A percentile compares a stretch with the other conserved stretches of the same genome.
phyloP scores from a whole-genome alignment of 2,113 vertebrate species.

The Phainopepla nitens region DNA sequence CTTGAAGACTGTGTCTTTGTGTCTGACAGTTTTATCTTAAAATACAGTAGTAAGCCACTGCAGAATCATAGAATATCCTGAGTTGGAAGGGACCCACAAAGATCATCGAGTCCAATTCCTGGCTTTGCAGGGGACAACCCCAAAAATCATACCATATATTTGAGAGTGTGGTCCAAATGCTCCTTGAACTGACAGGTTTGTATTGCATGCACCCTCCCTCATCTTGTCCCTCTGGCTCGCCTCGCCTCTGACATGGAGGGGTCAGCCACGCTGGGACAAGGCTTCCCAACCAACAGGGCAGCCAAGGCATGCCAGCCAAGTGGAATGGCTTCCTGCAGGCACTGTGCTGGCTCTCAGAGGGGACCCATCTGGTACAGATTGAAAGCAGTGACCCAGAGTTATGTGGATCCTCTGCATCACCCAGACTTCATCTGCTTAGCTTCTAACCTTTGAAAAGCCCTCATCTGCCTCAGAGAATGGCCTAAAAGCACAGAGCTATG shows the following conservation, averaged over 20 bases:
- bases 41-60: not conserved
- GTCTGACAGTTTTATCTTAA: not conserved
- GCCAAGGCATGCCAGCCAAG: not conserved
- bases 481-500: not conserved
- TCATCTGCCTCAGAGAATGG: not conserved
- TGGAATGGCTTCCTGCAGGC: not conserved
- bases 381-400: not conserved
- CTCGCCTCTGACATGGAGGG: not conserved
- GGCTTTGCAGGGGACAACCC: not conserved
- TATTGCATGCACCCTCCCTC: not conserved
- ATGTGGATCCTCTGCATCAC: not conserved
- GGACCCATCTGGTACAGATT: not conserved
- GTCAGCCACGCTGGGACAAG: not conserved
- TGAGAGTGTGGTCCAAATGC: not conserved
- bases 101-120: fast-evolving
- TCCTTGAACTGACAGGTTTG: not conserved
- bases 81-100: not conserved
- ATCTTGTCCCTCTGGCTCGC: not conserved
- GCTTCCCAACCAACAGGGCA: not conserved
- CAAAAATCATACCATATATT: not conserved
- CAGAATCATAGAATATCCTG: not conserved
- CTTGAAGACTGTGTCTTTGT: not conserved
- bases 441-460: not conserved
- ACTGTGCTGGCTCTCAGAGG: not conserved
- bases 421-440: not conserved